Conservation (phyloP, 2,888 invertebrate species). For the Nasonia oneida region DNA sequence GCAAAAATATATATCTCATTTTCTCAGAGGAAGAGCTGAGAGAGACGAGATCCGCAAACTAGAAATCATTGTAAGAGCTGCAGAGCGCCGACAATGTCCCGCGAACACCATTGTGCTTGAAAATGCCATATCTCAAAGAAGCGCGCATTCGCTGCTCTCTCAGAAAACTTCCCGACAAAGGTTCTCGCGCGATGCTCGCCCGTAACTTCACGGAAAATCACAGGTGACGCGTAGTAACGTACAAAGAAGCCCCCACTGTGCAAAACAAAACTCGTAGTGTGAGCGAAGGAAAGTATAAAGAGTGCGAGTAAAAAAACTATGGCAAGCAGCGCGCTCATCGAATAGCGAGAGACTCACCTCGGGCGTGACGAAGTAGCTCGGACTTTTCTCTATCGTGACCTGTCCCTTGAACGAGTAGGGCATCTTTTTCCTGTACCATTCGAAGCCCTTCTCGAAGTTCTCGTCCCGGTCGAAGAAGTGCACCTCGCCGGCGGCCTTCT, state of each 20-base stretch:
- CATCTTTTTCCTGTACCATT: constrained; percentile 98
- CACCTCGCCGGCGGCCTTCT: constrained; percentile 95
- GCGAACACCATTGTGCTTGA: constrained; percentile 3
- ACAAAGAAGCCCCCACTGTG: not conserved
- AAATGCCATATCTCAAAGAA: constrained; percentile 15
- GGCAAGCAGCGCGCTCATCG: not conserved
- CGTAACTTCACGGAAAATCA: constrained; percentile 3
- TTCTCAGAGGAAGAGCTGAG: not conserved
- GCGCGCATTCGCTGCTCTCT: not conserved
- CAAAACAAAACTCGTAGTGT: constrained; percentile 10
- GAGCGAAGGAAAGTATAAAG: not conserved
- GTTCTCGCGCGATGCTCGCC: not conserved
- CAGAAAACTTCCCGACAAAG: not conserved
- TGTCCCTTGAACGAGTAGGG: constrained; percentile 95
- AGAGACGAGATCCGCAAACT: not conserved
- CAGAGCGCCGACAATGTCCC: not conserved
- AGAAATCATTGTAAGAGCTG: constrained; percentile 32
- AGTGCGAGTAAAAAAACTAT: not conserved
- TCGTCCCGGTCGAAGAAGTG: constrained; percentile 98
- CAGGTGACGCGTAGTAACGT: not conserved
- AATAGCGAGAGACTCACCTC: constrained; percentile 83
- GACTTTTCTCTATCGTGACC: constrained; percentile 98
- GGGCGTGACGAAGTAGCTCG: constrained; percentile 97
- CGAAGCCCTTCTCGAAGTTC: constrained; percentile 94
- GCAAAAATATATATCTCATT: not conserved